phyloP scores from a whole-genome alignment of 1,140 invertebrate species.

The Lordiphosa clarofinis region DNA sequence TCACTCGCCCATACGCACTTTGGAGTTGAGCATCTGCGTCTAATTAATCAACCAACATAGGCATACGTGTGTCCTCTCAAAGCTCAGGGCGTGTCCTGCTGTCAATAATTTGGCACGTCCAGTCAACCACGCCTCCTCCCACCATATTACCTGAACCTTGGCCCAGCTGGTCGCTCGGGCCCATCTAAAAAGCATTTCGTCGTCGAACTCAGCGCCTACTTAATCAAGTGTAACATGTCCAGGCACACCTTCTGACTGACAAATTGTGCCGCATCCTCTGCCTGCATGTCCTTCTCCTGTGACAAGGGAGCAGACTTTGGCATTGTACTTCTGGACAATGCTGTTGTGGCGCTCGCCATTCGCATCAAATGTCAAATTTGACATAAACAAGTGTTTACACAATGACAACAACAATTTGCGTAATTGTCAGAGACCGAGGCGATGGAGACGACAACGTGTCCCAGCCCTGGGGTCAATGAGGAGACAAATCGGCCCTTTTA shows the following conservation, averaged over 20 bases:
- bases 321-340: not conserved
- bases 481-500: not conserved
- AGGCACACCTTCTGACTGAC: conserved; percentile 55
- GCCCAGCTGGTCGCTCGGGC: conserved; percentile 10
- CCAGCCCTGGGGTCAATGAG: conserved; percentile 1
- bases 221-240: conserved; percentile 73
- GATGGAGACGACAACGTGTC: conserved; percentile 5
- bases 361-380: conserved; percentile 76
- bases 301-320: not conserved
- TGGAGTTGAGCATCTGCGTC: conserved; percentile 35
- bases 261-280: conserved; percentile 29
- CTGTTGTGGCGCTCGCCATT: conserved; percentile 13
- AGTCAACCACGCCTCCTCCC: conserved; percentile 22
- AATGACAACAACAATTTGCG: conserved; percentile 76
- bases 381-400: conserved; percentile 76
- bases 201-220: conserved; percentile 73
- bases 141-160: conserved; percentile 29
- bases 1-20: conserved; percentile 10
- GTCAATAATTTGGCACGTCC: conserved; percentile 75
- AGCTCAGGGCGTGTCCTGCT: conserved; percentile 24
- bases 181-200: conserved; percentile 73
- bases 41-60: conserved; percentile 66
- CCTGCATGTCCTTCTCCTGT: not conserved
- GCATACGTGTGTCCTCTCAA: conserved; percentile 10
- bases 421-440: conserved; percentile 59